phyloP scores from a whole-genome alignment of 2,113 vertebrate species.

The Thinocorus orbignyianus region DNA sequence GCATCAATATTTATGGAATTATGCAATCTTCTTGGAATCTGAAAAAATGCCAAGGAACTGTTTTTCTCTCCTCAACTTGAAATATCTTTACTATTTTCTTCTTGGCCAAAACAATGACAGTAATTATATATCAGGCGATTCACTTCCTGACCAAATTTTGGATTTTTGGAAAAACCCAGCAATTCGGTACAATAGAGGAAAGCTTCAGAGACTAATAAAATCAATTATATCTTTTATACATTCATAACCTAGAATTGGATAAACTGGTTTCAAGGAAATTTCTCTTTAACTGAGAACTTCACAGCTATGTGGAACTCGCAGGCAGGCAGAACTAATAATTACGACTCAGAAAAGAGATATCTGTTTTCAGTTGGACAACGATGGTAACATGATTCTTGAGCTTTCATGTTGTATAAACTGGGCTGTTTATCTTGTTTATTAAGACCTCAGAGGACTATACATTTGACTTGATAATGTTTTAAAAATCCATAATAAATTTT shows the following conservation, averaged over 20 bases:
- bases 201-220: background rate
- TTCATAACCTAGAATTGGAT: background rate
- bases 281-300: background rate
- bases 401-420: background rate
- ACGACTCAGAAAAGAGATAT: background rate
- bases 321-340: background rate
- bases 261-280: constrained; percentile 21
- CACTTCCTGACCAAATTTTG: background rate
- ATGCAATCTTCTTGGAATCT: constrained; percentile 41
- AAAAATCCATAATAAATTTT: background rate
- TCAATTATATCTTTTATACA: background rate
- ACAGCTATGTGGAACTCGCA: background rate
- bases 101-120: background rate
- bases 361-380: background rate
- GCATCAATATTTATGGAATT: constrained; percentile 57
- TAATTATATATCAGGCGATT: constrained; percentile 4
- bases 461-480: background rate
- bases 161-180: background rate
- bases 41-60: constrained; percentile 18
- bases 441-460: background rate
- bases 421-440: background rate
- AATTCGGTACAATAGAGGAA: background rate
- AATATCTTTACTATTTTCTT: constrained; percentile 42
- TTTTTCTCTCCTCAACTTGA: background rate
- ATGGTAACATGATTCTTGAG: background rate